These are phyloP conservation scores for Aldabrachelys gigantea DNA, from an alignment of 2,113 vertebrate genomes.

Conservation along the genomic window DNA sequence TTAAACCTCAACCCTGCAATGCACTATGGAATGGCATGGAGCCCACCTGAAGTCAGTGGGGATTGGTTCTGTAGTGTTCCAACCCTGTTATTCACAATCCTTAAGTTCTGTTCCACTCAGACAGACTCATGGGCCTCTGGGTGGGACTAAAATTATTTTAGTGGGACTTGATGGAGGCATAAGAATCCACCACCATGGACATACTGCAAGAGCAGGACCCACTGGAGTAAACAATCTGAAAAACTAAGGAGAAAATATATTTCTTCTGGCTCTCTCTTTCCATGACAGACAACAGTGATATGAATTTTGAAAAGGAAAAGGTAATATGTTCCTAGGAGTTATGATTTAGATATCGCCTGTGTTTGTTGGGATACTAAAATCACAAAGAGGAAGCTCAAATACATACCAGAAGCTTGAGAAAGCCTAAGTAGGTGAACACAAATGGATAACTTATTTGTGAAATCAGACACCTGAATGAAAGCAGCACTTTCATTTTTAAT, in stretches of 20 bases:
- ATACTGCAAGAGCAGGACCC: not conserved
- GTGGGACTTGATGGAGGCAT: not conserved
- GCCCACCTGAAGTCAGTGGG: not conserved
- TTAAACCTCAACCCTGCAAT: not conserved
- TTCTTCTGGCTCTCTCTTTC: not conserved
- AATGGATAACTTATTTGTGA: not conserved
- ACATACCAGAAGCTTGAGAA: not conserved
- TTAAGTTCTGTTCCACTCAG: not conserved
- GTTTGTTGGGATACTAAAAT: not conserved
- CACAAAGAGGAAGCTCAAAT: not conserved
- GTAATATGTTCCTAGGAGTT: not conserved
- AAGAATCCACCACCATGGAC: not conserved
- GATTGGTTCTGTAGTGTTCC: not conserved
- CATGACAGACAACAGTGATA: not conserved
- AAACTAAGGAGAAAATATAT: not conserved
- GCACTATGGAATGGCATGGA: not conserved
- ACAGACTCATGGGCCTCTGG: not conserved
- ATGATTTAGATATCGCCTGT: not conserved
- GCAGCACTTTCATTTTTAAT: not conserved
- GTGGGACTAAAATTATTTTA: not conserved
- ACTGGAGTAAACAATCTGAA: not conserved
- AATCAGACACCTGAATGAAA: not conserved
- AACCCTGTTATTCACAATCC: not conserved
- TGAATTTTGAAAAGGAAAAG: not conserved
- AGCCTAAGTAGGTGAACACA: not conserved